These are phyloP conservation scores for Ochotona princeps DNA, from an alignment of 2,113 vertebrate species.

Conservation along the genomic window DNA sequence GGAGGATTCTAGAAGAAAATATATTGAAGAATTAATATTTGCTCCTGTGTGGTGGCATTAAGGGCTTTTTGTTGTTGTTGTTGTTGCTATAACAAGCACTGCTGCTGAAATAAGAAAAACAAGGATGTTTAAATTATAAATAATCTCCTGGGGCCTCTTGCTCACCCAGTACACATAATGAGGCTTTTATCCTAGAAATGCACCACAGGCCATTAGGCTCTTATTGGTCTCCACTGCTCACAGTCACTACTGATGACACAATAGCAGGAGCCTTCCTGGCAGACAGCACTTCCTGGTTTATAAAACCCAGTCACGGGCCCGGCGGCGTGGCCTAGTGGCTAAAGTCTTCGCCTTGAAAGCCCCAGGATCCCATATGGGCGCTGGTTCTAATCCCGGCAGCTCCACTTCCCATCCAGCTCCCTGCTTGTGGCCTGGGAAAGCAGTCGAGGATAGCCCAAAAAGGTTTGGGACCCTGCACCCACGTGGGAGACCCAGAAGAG, in stretches of 20 bases:
- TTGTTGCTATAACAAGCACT: conserved; percentile 38
- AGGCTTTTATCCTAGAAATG: conserved; percentile 49
- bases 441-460: no score
- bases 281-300: not conserved
- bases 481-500: no score
- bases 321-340: no score
- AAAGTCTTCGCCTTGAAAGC: no score
- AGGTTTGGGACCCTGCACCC: no score
- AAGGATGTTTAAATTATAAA: conserved; percentile 53
- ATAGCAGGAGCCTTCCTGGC: not conserved
- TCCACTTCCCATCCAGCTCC: no score
- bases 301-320: not conserved
- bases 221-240: not conserved
- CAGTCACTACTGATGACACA: not conserved
- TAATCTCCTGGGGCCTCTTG: conserved; percentile 50
- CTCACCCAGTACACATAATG: not conserved
- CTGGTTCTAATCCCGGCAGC: no score
- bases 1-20: conserved; percentile 59
- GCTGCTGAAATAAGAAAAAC: conserved; percentile 58
- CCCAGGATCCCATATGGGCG: no score
- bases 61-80: conserved; percentile 60
- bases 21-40: conserved; percentile 39
- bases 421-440: no score
- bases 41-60: conserved; percentile 42
- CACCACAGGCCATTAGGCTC: not conserved